These are phyloP conservation scores for Dasypus novemcinctus DNA, from an alignment of 2,113 vertebrate species.

Conservation along the genomic window DNA sequence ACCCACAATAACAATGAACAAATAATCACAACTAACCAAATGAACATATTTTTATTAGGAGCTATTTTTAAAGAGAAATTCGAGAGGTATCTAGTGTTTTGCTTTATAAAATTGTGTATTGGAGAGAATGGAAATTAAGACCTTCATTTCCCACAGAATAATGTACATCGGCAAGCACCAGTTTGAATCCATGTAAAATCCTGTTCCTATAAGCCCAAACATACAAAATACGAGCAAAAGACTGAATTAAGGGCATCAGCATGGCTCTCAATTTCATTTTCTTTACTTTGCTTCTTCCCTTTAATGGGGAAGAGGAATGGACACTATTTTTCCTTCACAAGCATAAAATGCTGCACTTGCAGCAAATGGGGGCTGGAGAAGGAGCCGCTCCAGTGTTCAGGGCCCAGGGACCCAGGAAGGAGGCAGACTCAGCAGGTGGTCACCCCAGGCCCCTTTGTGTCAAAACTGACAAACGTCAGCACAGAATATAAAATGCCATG, in stretches of 20 bases:
- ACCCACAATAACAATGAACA: background rate
- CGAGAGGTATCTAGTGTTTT: background rate
- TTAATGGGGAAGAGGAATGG: fast-evolving
- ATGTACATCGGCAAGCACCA: background rate
- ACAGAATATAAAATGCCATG: background rate
- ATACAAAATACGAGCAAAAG: background rate
- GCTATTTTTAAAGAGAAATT: background rate
- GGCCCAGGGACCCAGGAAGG: background rate
- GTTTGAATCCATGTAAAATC: background rate
- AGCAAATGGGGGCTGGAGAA: background rate
- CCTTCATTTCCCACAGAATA: background rate
- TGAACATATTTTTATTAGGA: background rate
- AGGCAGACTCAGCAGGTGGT: background rate
- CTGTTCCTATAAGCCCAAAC: background rate
- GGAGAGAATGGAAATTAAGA: background rate
- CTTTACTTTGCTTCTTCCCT: background rate
- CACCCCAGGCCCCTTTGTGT: background rate
- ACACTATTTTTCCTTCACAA: background rate
- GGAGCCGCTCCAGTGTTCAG: too few species aligned
- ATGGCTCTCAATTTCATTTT: background rate
- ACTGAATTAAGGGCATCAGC: background rate
- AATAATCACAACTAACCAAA: background rate
- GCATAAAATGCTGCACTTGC: too few species aligned
- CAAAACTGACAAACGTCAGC: background rate
- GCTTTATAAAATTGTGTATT: background rate